Percentiles rank a stretch among this genome's conserved stretches.
Evolutionary conservation across 2,888 invertebrate species (phyloP).

Genomic region (Sarcophaga variegata): DNA sequence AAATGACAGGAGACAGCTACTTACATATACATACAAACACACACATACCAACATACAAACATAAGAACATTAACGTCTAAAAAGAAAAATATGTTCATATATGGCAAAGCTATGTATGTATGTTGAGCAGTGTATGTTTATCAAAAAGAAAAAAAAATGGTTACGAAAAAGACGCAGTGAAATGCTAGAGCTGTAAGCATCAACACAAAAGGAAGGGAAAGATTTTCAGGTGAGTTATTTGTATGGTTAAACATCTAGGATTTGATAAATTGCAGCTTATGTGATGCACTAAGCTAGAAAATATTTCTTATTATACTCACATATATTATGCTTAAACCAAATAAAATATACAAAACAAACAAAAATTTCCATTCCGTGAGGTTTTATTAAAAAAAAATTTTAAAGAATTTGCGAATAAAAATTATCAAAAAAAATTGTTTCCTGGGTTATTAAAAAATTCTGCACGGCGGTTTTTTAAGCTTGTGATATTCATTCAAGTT

Average conservation of each 20-base stretch:
- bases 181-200: background rate
- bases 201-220: constrained; percentile 13
- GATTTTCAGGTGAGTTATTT: constrained; percentile 54
- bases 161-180: background rate
- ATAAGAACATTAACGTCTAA: background rate
- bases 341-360: background rate
- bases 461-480: no score
- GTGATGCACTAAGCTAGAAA: constrained; percentile 23
- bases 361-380: background rate
- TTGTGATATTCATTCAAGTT: no score
- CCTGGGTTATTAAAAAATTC: no score
- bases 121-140: background rate
- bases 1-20: constrained; percentile 25
- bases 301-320: constrained; percentile 6
- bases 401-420: background rate
- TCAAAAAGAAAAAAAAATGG: background rate
- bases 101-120: background rate
- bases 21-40: background rate
- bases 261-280: constrained; percentile 60
- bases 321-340: constrained; percentile 1
- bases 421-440: no score
- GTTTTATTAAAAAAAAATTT: background rate
- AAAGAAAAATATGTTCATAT: background rate
- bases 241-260: constrained; percentile 39
- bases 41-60: background rate